These are phyloP conservation scores for Myotis vivesi DNA, from an alignment of 2,797 vertebrate genomes.

Conservation along the genomic window DNA sequence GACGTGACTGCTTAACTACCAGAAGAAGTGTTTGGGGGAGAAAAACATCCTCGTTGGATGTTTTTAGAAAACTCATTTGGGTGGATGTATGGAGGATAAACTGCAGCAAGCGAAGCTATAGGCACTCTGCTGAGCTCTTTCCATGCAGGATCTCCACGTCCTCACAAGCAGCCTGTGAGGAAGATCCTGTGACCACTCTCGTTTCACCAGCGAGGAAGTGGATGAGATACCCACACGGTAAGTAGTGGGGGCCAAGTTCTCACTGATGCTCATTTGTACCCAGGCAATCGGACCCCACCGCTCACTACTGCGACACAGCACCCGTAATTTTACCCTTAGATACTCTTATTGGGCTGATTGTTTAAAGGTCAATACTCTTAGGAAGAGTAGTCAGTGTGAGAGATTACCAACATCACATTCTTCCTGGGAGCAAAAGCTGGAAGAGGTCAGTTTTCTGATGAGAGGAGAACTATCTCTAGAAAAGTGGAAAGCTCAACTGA, in stretches of 20 bases:
- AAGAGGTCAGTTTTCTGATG: neutral
- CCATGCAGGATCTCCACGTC: neutral
- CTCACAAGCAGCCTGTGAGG: neutral
- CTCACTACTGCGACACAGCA: accelerated
- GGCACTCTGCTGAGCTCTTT: neutral
- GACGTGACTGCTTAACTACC: neutral
- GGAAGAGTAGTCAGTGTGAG: neutral
- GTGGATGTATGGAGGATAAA: no score
- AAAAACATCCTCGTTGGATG: no score
- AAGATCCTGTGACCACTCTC: neutral
- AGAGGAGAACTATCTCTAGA: neutral
- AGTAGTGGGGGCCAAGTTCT: neutral
- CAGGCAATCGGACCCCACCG: neutral
- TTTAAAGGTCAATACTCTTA: neutral
- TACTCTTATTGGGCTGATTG: neutral
- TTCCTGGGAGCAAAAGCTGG: neutral
- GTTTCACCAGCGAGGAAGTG: neutral
- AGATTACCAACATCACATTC: neutral
- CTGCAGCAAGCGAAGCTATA: accelerated
- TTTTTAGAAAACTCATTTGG: neutral
- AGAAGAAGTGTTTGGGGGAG: no score
- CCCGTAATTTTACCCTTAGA: neutral
- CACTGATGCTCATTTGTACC: neutral
- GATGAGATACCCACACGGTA: neutral
- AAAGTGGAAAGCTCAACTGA: neutral